Evolutionary conservation across 2,797 vertebrate species (phyloP), one percentile per base, ranked within the genome.

Genomic region (Pangasius larnaudii): DNA sequence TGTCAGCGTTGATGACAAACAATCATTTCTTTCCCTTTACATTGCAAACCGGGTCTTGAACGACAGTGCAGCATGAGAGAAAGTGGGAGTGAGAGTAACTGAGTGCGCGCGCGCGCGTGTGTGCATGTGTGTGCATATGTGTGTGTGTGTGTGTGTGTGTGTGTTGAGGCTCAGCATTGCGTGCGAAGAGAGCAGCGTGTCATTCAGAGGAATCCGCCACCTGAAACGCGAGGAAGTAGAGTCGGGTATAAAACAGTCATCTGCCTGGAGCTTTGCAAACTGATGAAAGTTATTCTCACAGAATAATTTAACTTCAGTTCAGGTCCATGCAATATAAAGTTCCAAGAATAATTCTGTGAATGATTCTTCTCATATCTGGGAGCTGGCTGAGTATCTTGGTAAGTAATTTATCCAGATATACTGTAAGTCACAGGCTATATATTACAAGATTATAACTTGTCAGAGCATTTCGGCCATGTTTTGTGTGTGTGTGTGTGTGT

Each of bases 101-200:
- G 56, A 14, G 67, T 22, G 56, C 6, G 59, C 16, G 58, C 6
- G 77, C 65, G 39, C n/a, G 13, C 18, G 75, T 71, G 14, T 72
- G 84, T n/a, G 33, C 22, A 53, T 75, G 51, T 42, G 58, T 1
- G 87, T 22, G 56, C 59, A 36, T 30, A 36, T 82, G 27, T 56
- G 19, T 10, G 61, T 19, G 33, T 65, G 14, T 4, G 19, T 14
- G 58, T 58, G 30, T 71, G 14, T 5, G 24, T 7, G 63, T 6
- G 33, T 94, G 95, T 94, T 90, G 95, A 94, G 95, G 94, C 95
- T 92, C 91, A 93, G 95, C 95, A 95, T 97, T 96, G 96, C 96
- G 96, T 97, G 96, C 96, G 96, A 97, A 96, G 96, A 94, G 95
- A 95, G 95, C 94, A 95, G 94, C 95, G 94, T 96, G 96, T 97